Evolutionary conservation across 2,888 invertebrate species (phyloP).

Genomic region (Nipponacmea schrenckii): DNA sequence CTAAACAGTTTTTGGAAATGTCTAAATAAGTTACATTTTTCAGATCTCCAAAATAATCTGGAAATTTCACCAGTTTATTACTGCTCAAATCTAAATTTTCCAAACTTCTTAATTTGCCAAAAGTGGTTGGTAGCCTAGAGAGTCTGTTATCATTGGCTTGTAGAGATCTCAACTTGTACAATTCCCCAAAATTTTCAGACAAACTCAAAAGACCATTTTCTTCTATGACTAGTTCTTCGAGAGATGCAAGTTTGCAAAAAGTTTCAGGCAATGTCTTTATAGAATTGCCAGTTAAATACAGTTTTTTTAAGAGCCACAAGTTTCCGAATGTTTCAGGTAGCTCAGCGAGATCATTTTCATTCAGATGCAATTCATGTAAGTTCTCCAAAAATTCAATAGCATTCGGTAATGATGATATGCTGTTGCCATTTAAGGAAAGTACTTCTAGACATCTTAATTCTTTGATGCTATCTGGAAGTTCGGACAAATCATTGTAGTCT

Average conservation of each 20-base stretch:
- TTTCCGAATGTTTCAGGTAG: slow-evolving; percentile 45
- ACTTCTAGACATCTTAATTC: slow-evolving; percentile 31
- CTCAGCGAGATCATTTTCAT: slow-evolving; percentile 47
- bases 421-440: too few species aligned
- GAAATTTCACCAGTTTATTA: slow-evolving; percentile 43
- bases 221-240: slow-evolving; percentile 40
- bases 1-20: slow-evolving; percentile 48
- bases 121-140: slow-evolving; percentile 36
- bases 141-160: slow-evolving; percentile 16
- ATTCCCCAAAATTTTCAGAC: slow-evolving; percentile 34
- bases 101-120: slow-evolving; percentile 45
- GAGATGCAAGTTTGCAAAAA: slow-evolving; percentile 42
- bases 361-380: slow-evolving; percentile 39
- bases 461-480: slow-evolving; percentile 43
- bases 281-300: slow-evolving; percentile 48
- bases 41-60: slow-evolving; percentile 44
- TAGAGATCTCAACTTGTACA: slow-evolving; percentile 9
- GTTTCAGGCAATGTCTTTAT: slow-evolving; percentile 47
- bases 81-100: slow-evolving; percentile 43
- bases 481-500: slow-evolving; percentile 48
- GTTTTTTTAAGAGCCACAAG: slow-evolving; percentile 33
- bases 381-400: too few species aligned
- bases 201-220: slow-evolving; percentile 44
- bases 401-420: too few species aligned
- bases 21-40: slow-evolving; percentile 42